phyloP scores from a whole-genome alignment of 2,113 vertebrate genomes.

The Centropristis striata region DNA sequence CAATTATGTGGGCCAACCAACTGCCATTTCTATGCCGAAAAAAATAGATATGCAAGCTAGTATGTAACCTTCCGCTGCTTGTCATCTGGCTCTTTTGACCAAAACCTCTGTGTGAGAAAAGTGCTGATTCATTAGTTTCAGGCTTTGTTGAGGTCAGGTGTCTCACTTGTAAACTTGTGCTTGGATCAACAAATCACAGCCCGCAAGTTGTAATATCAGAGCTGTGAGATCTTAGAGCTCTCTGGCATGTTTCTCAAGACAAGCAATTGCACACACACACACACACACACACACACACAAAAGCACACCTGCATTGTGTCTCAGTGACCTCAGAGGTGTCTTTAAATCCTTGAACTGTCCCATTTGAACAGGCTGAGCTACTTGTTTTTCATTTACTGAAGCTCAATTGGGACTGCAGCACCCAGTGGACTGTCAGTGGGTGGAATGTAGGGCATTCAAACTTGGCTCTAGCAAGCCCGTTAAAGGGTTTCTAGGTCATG shows the following conservation, averaged over 20 bases:
- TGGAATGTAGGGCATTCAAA: constrained; percentile 41
- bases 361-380: constrained; percentile 9
- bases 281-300: constrained; percentile 9
- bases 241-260: constrained; percentile 33
- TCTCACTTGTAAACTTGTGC: constrained; percentile 59
- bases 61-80: background rate
- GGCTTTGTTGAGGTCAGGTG: constrained; percentile 35
- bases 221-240: constrained; percentile 29
- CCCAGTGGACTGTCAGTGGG: constrained; percentile 18
- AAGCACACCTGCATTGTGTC: too few relatives aligned
- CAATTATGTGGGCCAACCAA: too few relatives aligned
- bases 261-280: constrained; percentile 39
- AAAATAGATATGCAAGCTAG: too few relatives aligned
- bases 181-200: constrained; percentile 54
- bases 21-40: background rate
- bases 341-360: constrained; percentile 42
- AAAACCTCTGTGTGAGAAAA: constrained; percentile 1
- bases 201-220: constrained; percentile 50
- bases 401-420: constrained; percentile 27
- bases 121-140: constrained; percentile 40
- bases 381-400: constrained; percentile 37
- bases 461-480: constrained; percentile 14
- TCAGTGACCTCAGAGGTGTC: constrained; percentile 1
- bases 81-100: background rate
- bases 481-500: constrained; percentile 49